phyloP scores from a whole-genome alignment of 2,113 vertebrate genomes.

The Phaethornis superciliosus region DNA sequence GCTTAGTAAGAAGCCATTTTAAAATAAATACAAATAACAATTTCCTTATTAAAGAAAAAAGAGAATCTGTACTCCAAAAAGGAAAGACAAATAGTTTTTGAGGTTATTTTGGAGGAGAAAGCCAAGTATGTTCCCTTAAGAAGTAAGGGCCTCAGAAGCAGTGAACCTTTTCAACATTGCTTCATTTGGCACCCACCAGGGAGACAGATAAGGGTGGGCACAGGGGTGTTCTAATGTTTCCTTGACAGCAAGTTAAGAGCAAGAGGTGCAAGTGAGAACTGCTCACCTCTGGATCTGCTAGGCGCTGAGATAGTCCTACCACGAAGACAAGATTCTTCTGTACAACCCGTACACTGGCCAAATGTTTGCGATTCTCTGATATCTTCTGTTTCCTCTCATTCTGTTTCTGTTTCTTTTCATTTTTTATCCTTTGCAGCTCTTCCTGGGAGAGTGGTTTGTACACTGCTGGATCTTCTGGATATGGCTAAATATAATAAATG shows the following conservation, averaged over 20 bases:
- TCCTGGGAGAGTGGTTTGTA: constrained; percentile 99
- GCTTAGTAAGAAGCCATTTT: not conserved
- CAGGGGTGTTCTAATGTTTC: not conserved
- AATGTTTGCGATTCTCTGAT: constrained; percentile 98
- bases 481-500: constrained; percentile 84
- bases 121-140: not conserved
- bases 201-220: not conserved
- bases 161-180: not conserved
- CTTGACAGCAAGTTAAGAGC: not conserved
- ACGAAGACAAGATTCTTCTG: constrained; percentile 99
- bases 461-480: constrained; percentile 98
- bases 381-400: constrained; percentile 99
- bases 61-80: not conserved
- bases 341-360: constrained; percentile 97
- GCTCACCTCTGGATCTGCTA: constrained; percentile 95
- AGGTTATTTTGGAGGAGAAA: not conserved
- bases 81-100: not conserved
- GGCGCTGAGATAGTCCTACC: constrained; percentile 94
- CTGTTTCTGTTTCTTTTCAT: constrained; percentile 99
- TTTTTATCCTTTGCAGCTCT: constrained; percentile 99
- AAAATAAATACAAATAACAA: not conserved
- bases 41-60: not conserved
- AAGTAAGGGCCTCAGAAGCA: not conserved
- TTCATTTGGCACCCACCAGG: not conserved
- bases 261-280: not conserved